Base-by-base conservation (phyloP, 2,888 invertebrate species). In the Platypus cylindrus region DNA sequence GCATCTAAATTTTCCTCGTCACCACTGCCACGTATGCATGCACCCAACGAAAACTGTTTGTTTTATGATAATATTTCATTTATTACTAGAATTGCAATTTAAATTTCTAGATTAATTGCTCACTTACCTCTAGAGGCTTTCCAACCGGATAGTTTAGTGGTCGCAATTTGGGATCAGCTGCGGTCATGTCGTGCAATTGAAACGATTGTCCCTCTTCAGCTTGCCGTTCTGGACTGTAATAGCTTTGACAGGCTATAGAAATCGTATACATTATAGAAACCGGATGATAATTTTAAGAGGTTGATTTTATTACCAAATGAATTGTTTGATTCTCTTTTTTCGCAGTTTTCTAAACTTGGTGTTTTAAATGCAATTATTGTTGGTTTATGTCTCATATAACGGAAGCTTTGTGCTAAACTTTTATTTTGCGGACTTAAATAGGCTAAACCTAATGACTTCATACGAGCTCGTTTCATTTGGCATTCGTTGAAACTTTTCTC, bases 311-410 rank as follows among this genome's bases (percentile, higher is more conserved):
- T n/a, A n/a, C n/a, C n/a, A 46, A 74, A 67, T 30, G 73, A 69
- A 28, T 68, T 69, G 26, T 70, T 67, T 2, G 70, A 68, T 20
- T 67, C 59, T 11, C 69, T 58, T 12, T 68, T 57, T 41, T 82
- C 77, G 48, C 71, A 73, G 48, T 75, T 73, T 45, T 85, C 83
- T 35, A 78, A 59, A 58, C 78, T 80, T 2, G 87, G 87, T 2
- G 86, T 82, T 59, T 84, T 82, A 55, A 86, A 84, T 1, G 85
- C 83, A 30, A 89, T 84, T 44, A 89, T 84, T 0, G 85, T 83
- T 0, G 90, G 90, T 50, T 89, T 89, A 46, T 77, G 78, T 27
- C 89, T 63, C 85, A 89, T 85, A 55, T 87, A 89, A n/a, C 86
- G 71, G 62, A 87, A 87, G 55, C 84, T 83, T 53, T 85, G 83